Evolutionary conservation across 1,140 invertebrate species (phyloP).

Genomic region (Drosophila simulans): DNA sequence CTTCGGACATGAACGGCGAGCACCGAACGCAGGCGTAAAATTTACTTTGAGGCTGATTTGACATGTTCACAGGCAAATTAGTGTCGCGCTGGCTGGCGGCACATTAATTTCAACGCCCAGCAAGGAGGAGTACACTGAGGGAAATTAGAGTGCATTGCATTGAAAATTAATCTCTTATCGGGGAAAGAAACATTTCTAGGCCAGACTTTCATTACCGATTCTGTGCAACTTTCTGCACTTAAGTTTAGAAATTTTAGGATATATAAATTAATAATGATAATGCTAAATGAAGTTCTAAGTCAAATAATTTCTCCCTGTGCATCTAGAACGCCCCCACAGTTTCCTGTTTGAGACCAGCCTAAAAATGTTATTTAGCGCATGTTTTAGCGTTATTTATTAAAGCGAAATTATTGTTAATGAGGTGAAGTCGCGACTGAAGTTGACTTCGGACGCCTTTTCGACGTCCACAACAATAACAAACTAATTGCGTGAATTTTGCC

Average conservation of each 20-base stretch:
- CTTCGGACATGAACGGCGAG: conserved; percentile 20
- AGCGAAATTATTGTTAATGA: conserved; percentile 83
- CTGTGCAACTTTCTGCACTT: too few species aligned
- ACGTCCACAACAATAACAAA: conserved; percentile 66
- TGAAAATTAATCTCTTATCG: neutral
- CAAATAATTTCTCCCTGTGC: conserved; percentile 9
- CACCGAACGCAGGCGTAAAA: conserved; percentile 61
- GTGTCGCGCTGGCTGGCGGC: conserved; percentile 70
- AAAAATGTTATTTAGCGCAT: conserved; percentile 83
- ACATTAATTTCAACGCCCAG: conserved; percentile 73
- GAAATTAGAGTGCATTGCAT: neutral
- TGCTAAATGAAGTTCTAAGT: too few species aligned
- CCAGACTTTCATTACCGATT: too few species aligned
- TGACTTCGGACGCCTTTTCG: conserved; percentile 76
- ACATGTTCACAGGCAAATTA: conserved; percentile 83
- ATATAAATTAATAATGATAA: too few species aligned
- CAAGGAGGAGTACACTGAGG: conserved; percentile 11
- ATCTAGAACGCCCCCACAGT: neutral
- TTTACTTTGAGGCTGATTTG: conserved; percentile 77
- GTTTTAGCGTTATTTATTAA: conserved; percentile 83
- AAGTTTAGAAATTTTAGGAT: too few species aligned
- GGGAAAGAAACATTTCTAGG: too few species aligned
- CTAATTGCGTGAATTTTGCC: conserved; percentile 75
- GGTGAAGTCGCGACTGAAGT: conserved; percentile 41
- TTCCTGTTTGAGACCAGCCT: conserved; percentile 32